Evolutionary conservation across 2,113 vertebrate species (phyloP).

Genomic region (Dipodomys ordii): DNA sequence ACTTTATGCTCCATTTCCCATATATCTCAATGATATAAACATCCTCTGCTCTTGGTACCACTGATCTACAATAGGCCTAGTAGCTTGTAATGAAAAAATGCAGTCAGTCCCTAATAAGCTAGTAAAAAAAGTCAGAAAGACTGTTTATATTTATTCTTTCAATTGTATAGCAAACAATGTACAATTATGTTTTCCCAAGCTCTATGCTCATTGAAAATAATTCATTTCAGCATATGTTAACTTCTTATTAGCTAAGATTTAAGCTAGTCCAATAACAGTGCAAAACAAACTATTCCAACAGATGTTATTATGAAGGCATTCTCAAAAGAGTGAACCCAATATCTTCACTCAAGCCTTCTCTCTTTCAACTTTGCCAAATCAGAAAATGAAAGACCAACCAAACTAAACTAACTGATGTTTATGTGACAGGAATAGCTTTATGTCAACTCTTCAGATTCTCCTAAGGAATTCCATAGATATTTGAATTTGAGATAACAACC

Average conservation of each 20-base stretch:
- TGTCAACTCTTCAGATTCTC: neutral
- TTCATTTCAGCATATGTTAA: constrained; percentile 15
- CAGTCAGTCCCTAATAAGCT: neutral
- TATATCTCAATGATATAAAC: neutral
- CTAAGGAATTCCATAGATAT: neutral
- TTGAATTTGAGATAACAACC: constrained; percentile 13
- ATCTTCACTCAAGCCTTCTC: constrained; percentile 10
- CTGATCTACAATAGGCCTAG: neutral
- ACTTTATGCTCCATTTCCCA: neutral
- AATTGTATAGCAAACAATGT: neutral
- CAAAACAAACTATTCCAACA: neutral
- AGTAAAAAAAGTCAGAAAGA: neutral
- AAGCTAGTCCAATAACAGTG: neutral
- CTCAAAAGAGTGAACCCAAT: neutral
- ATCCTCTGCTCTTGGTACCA: neutral
- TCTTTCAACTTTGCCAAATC: neutral
- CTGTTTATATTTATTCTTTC: neutral
- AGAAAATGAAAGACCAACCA: constrained; percentile 16
- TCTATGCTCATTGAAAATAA: neutral
- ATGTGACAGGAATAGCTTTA: neutral
- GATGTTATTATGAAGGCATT: neutral
- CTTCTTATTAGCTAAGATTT: neutral
- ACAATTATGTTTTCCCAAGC: neutral
- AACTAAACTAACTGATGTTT: neutral
- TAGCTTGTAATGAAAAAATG: neutral